A percentile compares a stretch with the other conserved stretches of the same genome.
phyloP scores from a whole-genome alignment of 2,797 vertebrate species.

The Melopsittacus undulatus region DNA sequence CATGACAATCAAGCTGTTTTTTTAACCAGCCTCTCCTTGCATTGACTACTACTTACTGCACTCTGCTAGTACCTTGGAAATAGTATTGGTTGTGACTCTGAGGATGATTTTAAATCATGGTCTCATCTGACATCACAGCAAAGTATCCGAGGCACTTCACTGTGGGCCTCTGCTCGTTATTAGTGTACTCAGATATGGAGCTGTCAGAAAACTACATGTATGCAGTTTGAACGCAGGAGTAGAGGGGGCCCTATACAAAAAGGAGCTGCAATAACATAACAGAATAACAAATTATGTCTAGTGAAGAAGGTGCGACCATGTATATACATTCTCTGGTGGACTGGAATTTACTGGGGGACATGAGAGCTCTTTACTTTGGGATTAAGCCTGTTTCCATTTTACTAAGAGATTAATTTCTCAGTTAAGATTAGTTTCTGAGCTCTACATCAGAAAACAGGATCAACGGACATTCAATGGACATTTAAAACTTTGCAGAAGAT shows the following conservation, averaged over 20 bases:
- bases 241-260: background rate
- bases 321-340: background rate
- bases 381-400: background rate
- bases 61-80: background rate
- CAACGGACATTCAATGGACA: background rate
- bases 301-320: background rate
- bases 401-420: background rate
- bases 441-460: background rate
- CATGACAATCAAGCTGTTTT: background rate
- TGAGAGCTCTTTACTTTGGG: background rate
- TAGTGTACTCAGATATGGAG: background rate
- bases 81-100: background rate
- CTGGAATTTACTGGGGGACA: background rate
- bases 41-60: background rate
- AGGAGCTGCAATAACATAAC: background rate
- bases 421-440: background rate
- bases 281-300: background rate
- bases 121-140: background rate
- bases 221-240: background rate
- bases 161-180: background rate
- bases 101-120: background rate
- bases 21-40: background rate
- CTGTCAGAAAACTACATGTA: background rate
- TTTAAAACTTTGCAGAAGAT: background rate
- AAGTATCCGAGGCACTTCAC: background rate